Evolutionary conservation across 2,888 invertebrate genomes (phyloP).

Genomic region (Itoplectis maculator): DNA sequence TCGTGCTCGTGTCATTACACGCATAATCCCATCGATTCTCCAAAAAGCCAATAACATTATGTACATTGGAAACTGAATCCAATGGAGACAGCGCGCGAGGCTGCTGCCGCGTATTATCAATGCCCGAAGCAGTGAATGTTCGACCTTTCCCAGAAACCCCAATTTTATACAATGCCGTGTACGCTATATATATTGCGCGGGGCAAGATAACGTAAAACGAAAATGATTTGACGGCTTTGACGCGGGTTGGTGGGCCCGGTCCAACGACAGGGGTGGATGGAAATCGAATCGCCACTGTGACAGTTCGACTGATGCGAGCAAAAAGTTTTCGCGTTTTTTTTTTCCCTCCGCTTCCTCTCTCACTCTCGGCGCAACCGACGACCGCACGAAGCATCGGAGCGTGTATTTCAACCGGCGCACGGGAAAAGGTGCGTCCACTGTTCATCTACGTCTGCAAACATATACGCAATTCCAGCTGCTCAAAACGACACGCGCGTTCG

Average conservation of each 20-base stretch:
- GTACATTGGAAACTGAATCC: neutral
- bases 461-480: too few relatives aligned
- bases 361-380: too few relatives aligned
- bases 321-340: constrained; percentile 1
- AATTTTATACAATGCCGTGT: neutral
- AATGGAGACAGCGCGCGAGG: neutral
- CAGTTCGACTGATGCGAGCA: neutral
- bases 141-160: neutral
- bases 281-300: constrained; percentile 6
- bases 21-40: too few relatives aligned
- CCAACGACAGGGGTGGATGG: neutral
- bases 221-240: constrained; percentile 6
- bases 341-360: neutral
- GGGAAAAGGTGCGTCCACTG: too few relatives aligned
- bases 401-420: too few relatives aligned
- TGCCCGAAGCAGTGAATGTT: neutral
- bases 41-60: too few relatives aligned
- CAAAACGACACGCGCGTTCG: too few relatives aligned
- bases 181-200: neutral
- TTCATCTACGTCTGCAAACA: too few relatives aligned
- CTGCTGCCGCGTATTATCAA: neutral
- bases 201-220: constrained; percentile 2
- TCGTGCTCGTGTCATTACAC: too few relatives aligned
- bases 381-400: too few relatives aligned
- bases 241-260: neutral